Evolutionary conservation across 2,888 invertebrate genomes (phyloP), one percentile per base, ranked within the genome.

Genomic region (Perizoma affinitatum): DNA sequence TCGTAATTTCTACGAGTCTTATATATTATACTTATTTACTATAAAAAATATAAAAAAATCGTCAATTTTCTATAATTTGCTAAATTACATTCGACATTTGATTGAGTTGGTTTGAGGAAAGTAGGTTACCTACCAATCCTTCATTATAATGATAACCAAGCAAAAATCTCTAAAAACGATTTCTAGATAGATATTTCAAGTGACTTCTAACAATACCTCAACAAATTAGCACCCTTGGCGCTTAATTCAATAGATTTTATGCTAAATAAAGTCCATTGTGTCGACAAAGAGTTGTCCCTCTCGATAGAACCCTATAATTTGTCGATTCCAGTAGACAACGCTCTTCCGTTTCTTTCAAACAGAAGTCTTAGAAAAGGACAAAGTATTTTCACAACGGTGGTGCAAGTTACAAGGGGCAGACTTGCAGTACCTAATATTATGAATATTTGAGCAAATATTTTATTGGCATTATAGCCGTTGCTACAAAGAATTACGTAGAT

Each of bases 241-340:
- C 69, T 70, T 54, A 67, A 70, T 71, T 69, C 63, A 65, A 72
- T 63, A 69, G 63, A 76, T 82, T 87, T 87, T 84, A 88, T 87
- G 86, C 82, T 80, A 82, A 88, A 88, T 88, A 87, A 86, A 88
- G 73, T 78, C 81, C 80, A 80, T 86, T 87, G 82, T 75, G 66
- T 48, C 58, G 58, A 86, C 87, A 86, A 87, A 67, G 79, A 65
- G 67, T 68, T 69, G 73, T 78, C 84, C 86, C 86, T 77, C 80
- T 72, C 61, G 74, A 75, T 70, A 73, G 65, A 69, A 79, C 77
- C 84, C 87, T 83, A 79, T 80, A 82, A 83, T 80, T 83, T 83
- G 82, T 80, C 80, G 78, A 81, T 73, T 80, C 75, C 73, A 66
- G 80, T 79, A 88, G 87, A 87, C 87, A 86, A 86, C 77, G 71